phyloP scores from a whole-genome alignment of 2,888 invertebrate genomes.

The Acrobasis consociella region DNA sequence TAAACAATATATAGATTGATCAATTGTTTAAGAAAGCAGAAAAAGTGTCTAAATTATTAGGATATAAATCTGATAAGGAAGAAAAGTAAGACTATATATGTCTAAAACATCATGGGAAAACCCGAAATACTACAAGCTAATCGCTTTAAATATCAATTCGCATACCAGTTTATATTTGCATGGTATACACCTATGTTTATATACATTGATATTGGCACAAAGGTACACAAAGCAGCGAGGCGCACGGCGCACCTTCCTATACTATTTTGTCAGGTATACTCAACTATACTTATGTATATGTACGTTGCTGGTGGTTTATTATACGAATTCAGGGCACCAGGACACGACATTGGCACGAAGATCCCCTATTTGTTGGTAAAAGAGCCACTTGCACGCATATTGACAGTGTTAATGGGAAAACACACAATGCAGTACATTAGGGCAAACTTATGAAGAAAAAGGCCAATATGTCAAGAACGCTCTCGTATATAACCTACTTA shows the following conservation, averaged over 20 bases:
- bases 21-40: too few relatives aligned
- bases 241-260: slow-evolving; percentile 18
- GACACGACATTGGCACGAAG: slow-evolving; percentile 33
- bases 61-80: too few relatives aligned
- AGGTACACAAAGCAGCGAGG: slow-evolving; percentile 4
- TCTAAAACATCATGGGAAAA: too few relatives aligned
- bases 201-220: slow-evolving; percentile 1
- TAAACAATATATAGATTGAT: too few relatives aligned
- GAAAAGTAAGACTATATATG: too few relatives aligned
- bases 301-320: slow-evolving; percentile 25
- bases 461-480: not conserved
- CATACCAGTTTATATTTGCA: not conserved
- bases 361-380: slow-evolving; percentile 32
- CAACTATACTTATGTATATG: not conserved
- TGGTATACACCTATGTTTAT: not conserved
- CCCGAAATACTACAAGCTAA: too few relatives aligned
- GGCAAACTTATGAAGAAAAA: not conserved
- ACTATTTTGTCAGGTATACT: not conserved
- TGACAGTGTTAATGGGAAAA: slow-evolving; percentile 17
- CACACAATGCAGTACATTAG: not conserved
- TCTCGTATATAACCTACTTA: too few relatives aligned
- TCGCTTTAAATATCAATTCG: too few relatives aligned
- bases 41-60: too few relatives aligned
- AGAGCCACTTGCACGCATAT: slow-evolving; percentile 26
- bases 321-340: slow-evolving; percentile 33